Evolutionary conservation across 2,797 vertebrate genomes (phyloP).

Genomic region (Parauchenoglanis punctatus): DNA sequence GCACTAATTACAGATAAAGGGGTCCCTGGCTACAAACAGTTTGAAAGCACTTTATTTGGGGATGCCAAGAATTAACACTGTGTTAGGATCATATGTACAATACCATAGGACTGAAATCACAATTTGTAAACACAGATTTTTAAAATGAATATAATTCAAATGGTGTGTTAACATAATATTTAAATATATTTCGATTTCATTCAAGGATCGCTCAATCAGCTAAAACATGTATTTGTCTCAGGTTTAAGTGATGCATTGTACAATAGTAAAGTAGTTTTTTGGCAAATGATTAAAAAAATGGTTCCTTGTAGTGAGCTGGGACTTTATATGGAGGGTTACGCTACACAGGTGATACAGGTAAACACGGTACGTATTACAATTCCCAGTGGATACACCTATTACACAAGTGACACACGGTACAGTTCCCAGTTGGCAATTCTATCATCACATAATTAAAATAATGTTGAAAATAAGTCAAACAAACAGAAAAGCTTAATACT

Average conservation of each 20-base stretch:
- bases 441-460: neutral
- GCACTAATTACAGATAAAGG: neutral
- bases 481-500: conserved; percentile 23
- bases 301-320: neutral
- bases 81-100: neutral
- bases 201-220: neutral
- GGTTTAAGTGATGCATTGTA: neutral
- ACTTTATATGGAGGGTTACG: neutral
- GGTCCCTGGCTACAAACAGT: neutral
- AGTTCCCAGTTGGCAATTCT: neutral
- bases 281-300: neutral
- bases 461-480: neutral
- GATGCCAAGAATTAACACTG: neutral
- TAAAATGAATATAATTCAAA: neutral
- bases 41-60: neutral
- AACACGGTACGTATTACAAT: neutral
- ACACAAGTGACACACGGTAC: neutral
- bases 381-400: neutral
- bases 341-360: neutral
- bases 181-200: neutral
- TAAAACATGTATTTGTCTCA: neutral
- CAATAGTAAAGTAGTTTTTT: neutral
- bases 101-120: neutral
- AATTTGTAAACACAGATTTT: neutral
- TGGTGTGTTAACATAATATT: neutral